Evolutionary conservation across 2,113 vertebrate genomes (phyloP), one percentile per base, ranked within the genome.

Genomic region (Henicopernis longicauda): DNA sequence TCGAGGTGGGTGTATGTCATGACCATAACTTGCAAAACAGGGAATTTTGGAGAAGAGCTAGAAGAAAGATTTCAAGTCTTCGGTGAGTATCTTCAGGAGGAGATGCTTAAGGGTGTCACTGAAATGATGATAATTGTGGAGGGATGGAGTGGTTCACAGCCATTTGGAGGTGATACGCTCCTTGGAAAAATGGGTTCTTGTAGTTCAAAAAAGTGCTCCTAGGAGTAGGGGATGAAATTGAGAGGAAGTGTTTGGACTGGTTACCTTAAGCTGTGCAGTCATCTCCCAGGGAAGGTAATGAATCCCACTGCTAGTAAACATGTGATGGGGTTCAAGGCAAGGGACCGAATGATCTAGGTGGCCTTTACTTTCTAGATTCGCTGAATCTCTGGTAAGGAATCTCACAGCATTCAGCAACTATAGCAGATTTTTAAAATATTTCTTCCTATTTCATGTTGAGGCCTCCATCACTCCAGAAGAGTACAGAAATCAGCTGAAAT

Each of bases 401-500:
- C 71, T 57, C 50, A 29, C 72, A 50, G n/a, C n/a, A 4, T 55
- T 32, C 69, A 42, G 78, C 58, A 76, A 72, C 50, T 45, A 8
- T 7, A 40, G 66, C 61, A 65, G 20, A n/a, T 22, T 26, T 57
- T 61, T 21, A 0, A 8, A 71, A 9, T 36, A 38, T 50, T 86
- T 27, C 22, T 40, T 78, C 27, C 66, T 76, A 16, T 74, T 78
- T 27, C 34, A 20, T 1, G 0, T 21, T 23, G 66, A 69, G 32
- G 36, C 67, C 32, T 16, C 31, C 25, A 18, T 4, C 52, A 9
- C 54, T 79, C 32, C 74, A 81, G 78, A 91, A 73, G 87, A 31
- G 62, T 58, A 34, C 62, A 94, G 79, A 62, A 86, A 93, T 89
- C 34, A 78, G 65, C 97, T 97, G 95, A 97, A 97, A 95, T 80